These are phyloP conservation scores for Chymomyza caudatula DNA, from an alignment of 2,888 invertebrate genomes.

Conservation along the genomic window DNA sequence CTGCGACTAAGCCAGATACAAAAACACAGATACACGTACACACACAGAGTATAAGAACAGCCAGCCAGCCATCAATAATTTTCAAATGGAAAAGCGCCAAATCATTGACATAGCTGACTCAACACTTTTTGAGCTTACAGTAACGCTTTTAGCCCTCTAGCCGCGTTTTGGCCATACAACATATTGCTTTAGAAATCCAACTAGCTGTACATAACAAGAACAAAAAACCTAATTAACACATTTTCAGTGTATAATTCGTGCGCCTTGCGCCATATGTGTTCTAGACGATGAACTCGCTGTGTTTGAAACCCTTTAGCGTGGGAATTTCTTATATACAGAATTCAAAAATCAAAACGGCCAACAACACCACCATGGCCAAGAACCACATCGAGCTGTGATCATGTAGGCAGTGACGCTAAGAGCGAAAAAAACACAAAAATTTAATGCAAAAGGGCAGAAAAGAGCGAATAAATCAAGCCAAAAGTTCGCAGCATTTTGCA, in stretches of 20 bases:
- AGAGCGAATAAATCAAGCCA: constrained; percentile 48
- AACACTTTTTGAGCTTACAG: constrained; percentile 17
- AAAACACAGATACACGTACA: constrained; percentile 18
- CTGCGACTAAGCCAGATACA: constrained; percentile 22
- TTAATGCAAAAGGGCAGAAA: constrained; percentile 51
- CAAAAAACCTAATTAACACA: constrained; percentile 61
- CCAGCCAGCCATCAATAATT: not conserved
- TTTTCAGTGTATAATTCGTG: constrained; percentile 34
- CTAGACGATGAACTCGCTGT: constrained; percentile 36
- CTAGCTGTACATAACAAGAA: constrained; percentile 15
- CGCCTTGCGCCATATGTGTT: constrained; percentile 56
- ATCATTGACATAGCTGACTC: constrained; percentile 48
- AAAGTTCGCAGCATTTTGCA: constrained; percentile 54
- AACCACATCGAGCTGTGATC: constrained; percentile 5
- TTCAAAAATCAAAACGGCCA: constrained; percentile 26
- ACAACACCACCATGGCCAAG: constrained; percentile 2
- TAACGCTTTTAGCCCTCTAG: not conserved
- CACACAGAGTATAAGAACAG: constrained; percentile 7
- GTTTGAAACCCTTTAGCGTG: constrained; percentile 45
- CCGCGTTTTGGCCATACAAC: not conserved
- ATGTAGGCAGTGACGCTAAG: constrained; percentile 70
- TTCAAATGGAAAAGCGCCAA: constrained; percentile 23
- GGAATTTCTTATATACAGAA: constrained; percentile 44
- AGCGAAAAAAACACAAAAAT: constrained; percentile 53
- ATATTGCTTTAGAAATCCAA: not conserved